Conservation (phyloP, 2,888 invertebrate genomes). For the Elysia crispata region DNA sequence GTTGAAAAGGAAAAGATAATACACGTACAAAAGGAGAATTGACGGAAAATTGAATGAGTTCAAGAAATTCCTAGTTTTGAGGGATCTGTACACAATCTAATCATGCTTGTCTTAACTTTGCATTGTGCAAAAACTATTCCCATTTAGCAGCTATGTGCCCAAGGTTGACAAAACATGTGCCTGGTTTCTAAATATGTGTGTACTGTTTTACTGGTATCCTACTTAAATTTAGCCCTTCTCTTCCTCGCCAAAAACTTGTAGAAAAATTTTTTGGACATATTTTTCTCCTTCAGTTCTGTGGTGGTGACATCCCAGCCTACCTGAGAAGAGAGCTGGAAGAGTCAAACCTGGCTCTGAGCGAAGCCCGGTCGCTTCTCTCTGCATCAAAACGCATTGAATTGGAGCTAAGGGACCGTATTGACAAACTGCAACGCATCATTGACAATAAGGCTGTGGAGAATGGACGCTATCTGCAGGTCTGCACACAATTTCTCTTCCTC, state of each 20-base stretch:
- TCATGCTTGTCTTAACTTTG: too few relatives aligned
- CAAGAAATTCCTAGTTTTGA: too few relatives aligned
- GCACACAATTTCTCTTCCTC: not conserved
- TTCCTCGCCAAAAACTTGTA: too few relatives aligned
- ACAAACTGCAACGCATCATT: constrained; percentile 49
- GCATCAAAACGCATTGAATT: constrained; percentile 74
- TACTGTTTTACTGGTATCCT: not conserved
- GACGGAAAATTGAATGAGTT: too few relatives aligned
- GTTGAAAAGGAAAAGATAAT: too few relatives aligned
- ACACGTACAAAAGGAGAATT: too few relatives aligned
- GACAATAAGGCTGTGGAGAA: constrained; percentile 53
- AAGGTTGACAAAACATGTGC: too few relatives aligned
- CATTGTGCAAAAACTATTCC: too few relatives aligned
- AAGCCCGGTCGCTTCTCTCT: constrained; percentile 63
- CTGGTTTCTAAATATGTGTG: not conserved
- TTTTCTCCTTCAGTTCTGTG: constrained; percentile 47
- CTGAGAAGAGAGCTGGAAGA: constrained; percentile 80
- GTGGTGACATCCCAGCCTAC: constrained; percentile 57
- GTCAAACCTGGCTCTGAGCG: constrained; percentile 67
- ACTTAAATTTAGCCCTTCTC: too few relatives aligned
- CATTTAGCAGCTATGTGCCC: too few relatives aligned
- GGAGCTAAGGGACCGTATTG: constrained; percentile 57
- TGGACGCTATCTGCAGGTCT: constrained; percentile 48
- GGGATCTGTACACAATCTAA: too few relatives aligned
- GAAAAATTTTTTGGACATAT: too few relatives aligned